Evolutionary conservation across 1,140 invertebrate genomes (phyloP).

Genomic region (Penaeus chinensis): DNA sequence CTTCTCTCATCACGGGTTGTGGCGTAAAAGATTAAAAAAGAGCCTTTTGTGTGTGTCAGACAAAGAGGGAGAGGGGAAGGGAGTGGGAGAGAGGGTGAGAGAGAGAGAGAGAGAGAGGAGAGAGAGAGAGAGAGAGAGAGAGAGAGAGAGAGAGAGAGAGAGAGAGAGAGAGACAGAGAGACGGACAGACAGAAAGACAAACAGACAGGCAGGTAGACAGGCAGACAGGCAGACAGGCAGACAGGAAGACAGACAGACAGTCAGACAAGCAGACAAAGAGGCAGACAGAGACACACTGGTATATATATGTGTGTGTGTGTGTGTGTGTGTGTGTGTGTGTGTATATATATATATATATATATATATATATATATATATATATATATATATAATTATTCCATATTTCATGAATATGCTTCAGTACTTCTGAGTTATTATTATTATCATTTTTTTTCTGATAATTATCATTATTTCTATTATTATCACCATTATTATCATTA

Average conservation of each 20-base stretch:
- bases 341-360: too few relatives aligned
- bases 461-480: too few relatives aligned
- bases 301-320: too few relatives aligned
- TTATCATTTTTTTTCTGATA: too few relatives aligned
- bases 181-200: background rate
- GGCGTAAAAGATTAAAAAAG: background rate
- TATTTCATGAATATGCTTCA: too few relatives aligned
- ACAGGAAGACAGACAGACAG: constrained; percentile 11
- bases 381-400: too few relatives aligned
- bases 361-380: too few relatives aligned
- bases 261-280: background rate
- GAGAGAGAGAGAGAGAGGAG: constrained; percentile 26
- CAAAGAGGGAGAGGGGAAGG: background rate
- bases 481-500: too few relatives aligned
- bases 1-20: too few relatives aligned
- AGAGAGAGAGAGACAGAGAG: constrained; percentile 8
- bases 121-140: constrained; percentile 33
- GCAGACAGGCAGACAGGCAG: background rate
- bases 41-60: constrained; percentile 3
- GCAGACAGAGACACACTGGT: background rate
- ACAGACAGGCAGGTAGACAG: background rate
- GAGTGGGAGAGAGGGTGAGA: constrained; percentile 15
- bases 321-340: too few relatives aligned
- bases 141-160: background rate
- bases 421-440: too few relatives aligned